These are phyloP conservation scores for Neodontobutis hainanensis DNA, from an alignment of 2,113 vertebrate genomes.

Conservation along the genomic window DNA sequence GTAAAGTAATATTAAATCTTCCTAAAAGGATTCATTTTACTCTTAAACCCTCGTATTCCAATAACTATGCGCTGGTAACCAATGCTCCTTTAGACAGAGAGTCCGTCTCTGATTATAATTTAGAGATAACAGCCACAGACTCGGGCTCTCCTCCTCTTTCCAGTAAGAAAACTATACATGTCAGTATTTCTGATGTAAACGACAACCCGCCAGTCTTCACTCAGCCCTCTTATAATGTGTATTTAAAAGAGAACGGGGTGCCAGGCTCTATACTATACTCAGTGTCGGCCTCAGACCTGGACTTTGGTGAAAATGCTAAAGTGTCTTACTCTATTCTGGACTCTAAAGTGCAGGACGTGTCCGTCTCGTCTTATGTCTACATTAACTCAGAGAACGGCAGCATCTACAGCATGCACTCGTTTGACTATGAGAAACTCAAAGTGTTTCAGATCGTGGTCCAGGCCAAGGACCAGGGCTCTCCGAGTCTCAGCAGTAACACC, in stretches of 20 bases:
- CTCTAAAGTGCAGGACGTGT: constrained; percentile 73
- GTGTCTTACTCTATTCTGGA: constrained; percentile 83
- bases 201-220: constrained; percentile 83
- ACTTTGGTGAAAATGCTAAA: constrained; percentile 79
- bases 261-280: constrained; percentile 82
- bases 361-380: constrained; percentile 81
- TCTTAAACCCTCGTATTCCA: constrained; percentile 82
- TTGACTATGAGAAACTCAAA: constrained; percentile 85
- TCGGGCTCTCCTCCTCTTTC: constrained; percentile 81
- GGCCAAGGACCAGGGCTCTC: constrained; percentile 80
- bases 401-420: constrained; percentile 79
- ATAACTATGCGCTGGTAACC: constrained; percentile 89
- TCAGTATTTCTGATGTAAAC: constrained; percentile 88
- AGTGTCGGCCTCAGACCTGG: constrained; percentile 82
- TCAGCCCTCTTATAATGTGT: constrained; percentile 83
- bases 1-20: constrained; percentile 73
- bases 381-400: constrained; percentile 83
- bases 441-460: constrained; percentile 81
- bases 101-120: constrained; percentile 67
- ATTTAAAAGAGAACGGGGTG: constrained; percentile 84
- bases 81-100: constrained; percentile 82
- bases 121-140: constrained; percentile 83
- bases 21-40: constrained; percentile 80
- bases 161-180: constrained; percentile 73
- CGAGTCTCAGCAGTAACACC: constrained; percentile 72